phyloP scores from a whole-genome alignment of 2,888 invertebrate genomes.

The Bimastos eiseni region DNA sequence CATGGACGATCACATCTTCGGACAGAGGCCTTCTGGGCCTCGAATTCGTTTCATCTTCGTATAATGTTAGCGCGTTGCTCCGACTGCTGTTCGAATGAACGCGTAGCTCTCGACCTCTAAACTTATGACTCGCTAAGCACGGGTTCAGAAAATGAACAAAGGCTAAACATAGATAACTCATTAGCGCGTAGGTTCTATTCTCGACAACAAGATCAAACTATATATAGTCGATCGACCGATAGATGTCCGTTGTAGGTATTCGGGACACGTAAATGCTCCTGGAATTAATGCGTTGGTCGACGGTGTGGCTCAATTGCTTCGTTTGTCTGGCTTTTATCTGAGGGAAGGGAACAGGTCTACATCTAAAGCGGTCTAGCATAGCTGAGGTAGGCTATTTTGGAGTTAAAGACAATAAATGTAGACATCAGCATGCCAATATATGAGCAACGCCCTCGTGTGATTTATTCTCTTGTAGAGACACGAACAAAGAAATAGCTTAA shows the following conservation, averaged over 20 bases:
- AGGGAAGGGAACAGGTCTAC: too few species aligned
- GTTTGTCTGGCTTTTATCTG: too few species aligned
- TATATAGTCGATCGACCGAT: not conserved
- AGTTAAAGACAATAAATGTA: too few species aligned
- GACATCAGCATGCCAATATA: too few species aligned
- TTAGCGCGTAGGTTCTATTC: not conserved
- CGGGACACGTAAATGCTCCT: not conserved
- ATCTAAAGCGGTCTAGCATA: too few species aligned
- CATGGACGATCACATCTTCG: not conserved
- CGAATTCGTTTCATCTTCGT: not conserved
- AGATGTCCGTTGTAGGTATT: not conserved
- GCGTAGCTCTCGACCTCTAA: not conserved
- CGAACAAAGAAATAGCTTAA: accelerated
- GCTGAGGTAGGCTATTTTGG: too few species aligned
- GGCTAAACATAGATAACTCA: too few species aligned
- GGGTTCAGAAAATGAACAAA: too few species aligned
- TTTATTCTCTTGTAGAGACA: not conserved
- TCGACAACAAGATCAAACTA: not conserved
- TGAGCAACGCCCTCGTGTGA: not conserved
- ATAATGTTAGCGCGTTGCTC: not conserved
- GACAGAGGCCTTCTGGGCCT: not conserved
- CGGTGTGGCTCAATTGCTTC: not conserved
- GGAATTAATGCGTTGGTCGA: not conserved
- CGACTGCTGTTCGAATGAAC: not conserved
- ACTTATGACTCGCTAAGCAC: too few species aligned